A percentile compares a stretch with the other conserved stretches of the same genome.
Evolutionary conservation across 2,113 vertebrate genomes (phyloP).

Genomic region (Lepus americanus): DNA sequence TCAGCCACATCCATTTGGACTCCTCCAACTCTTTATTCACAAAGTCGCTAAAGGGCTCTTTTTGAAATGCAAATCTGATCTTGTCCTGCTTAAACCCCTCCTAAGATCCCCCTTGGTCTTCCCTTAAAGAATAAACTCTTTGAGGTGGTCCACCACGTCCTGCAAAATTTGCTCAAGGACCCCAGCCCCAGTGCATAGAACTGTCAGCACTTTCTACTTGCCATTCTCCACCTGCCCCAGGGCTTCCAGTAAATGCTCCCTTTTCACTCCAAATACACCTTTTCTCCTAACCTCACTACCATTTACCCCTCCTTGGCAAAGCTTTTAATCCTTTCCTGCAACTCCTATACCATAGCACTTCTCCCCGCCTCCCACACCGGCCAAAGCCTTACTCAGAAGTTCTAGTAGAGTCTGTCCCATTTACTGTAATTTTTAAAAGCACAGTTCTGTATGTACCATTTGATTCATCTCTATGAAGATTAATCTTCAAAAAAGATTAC

Average conservation of each 20-base stretch:
- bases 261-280: background rate
- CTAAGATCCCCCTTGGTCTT: slow-evolving; percentile 13
- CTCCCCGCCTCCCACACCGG: too few relatives aligned
- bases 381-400: slow-evolving; percentile 31
- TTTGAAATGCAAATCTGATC: slow-evolving; percentile 77
- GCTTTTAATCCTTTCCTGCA: background rate
- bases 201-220: background rate
- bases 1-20: background rate
- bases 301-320: slow-evolving; percentile 35
- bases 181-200: background rate
- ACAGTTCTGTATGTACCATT: background rate
- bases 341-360: background rate
- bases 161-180: background rate
- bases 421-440: background rate
- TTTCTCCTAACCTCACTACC: background rate
- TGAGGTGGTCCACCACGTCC: background rate
- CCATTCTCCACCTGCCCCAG: background rate
- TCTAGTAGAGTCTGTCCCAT: background rate
- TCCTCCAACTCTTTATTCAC: slow-evolving; percentile 17
- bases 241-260: background rate
- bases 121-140: slow-evolving; percentile 36
- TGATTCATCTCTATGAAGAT: slow-evolving; percentile 37
- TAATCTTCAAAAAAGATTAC: slow-evolving; percentile 2
- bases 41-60: slow-evolving; percentile 48
- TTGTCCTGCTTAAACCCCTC: slow-evolving; percentile 30